Evolutionary conservation across 2,797 vertebrate genomes (phyloP).

Genomic region (Tinamus major): DNA sequence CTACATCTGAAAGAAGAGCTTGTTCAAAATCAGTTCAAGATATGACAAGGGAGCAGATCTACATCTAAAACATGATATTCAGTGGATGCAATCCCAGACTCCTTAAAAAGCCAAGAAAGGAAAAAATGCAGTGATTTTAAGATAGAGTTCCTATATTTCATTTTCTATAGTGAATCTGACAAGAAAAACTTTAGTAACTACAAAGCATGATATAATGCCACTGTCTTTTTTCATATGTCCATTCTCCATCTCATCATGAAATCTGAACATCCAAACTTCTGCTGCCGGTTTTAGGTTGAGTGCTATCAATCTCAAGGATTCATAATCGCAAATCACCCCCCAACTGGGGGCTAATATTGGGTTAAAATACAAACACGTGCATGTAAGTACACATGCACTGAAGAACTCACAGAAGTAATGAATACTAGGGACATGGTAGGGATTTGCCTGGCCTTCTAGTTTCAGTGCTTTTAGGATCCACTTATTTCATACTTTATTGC

Average conservation of each 20-base stretch:
- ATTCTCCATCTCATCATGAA: background rate
- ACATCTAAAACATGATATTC: background rate
- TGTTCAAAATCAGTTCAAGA: conserved; percentile 25
- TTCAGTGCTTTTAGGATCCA: background rate
- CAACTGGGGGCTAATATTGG: background rate
- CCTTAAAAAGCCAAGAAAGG: background rate
- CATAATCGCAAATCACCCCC: background rate
- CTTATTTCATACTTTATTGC: background rate
- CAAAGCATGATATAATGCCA: background rate
- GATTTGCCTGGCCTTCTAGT: background rate
- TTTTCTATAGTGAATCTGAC: background rate
- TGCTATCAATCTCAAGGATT: background rate
- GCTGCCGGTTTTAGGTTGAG: background rate
- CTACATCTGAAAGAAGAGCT: conserved; percentile 35
- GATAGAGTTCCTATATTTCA: background rate
- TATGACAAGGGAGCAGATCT: conserved; percentile 7
- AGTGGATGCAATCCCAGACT: background rate
- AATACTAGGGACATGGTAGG: background rate
- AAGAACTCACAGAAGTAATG: background rate
- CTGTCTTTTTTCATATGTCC: background rate
- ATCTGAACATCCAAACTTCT: background rate
- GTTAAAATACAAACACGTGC: background rate
- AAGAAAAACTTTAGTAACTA: background rate
- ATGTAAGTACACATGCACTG: background rate
- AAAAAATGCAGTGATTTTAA: background rate